Conservation (phyloP, 2,888 invertebrate genomes). For the Lymantria dispar region DNA sequence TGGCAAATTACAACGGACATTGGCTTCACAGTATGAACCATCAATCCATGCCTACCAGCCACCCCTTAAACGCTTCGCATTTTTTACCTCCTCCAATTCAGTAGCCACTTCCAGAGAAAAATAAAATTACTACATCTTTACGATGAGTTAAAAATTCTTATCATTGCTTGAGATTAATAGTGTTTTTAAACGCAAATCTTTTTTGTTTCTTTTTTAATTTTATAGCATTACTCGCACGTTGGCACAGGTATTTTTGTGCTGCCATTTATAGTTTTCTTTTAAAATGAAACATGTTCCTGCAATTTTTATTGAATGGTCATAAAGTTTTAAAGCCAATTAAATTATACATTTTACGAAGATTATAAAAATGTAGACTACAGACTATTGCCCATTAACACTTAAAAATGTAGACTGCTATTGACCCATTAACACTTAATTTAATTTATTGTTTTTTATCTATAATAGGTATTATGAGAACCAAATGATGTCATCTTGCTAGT, state of each 20-base stretch:
- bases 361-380: background rate
- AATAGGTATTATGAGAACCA: no score
- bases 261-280: background rate
- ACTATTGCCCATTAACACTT: background rate
- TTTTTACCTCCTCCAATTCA: background rate
- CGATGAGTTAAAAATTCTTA: background rate
- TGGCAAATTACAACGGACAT: background rate
- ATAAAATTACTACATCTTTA: background rate
- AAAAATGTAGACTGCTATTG: no score
- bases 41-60: background rate
- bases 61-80: background rate
- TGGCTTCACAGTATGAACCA: background rate
- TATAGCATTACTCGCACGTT: constrained; percentile 1
- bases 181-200: background rate
- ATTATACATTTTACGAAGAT: background rate
- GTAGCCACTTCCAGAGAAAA: background rate
- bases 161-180: constrained; percentile 1
- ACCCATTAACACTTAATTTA: no score
- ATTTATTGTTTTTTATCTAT: no score
- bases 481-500: no score
- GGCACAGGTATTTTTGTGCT: no score
- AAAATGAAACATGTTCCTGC: background rate
- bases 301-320: constrained; percentile 1
- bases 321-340: background rate
- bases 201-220: background rate